A percentile compares a stretch with the other conserved stretches of the same genome.
Evolutionary conservation across 2,113 vertebrate species (phyloP).

Genomic region (Nycticryphes semicollaris): DNA sequence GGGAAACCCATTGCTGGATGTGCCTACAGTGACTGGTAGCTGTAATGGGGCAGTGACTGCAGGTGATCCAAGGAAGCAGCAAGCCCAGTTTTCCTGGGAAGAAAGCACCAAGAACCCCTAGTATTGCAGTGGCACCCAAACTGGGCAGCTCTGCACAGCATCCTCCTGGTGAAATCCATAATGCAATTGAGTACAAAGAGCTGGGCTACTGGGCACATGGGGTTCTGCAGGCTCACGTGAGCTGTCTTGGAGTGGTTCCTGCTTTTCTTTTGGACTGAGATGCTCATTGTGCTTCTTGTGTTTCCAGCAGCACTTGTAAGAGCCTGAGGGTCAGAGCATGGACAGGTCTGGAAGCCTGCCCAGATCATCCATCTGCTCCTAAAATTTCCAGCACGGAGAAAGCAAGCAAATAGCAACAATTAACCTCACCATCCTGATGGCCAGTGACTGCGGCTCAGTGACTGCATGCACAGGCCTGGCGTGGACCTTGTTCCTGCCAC

Average conservation of each 20-base stretch:
- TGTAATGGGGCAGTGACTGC: fast-evolving
- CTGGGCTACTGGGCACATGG: fast-evolving
- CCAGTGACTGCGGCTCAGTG: not conserved
- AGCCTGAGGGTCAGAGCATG: not conserved
- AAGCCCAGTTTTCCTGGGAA: not conserved
- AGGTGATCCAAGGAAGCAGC: not conserved
- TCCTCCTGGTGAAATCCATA: not conserved
- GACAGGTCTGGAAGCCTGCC: not conserved
- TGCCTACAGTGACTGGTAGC: not conserved
- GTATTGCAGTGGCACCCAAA: not conserved
- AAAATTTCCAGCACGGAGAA: not conserved
- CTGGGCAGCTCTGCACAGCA: not conserved
- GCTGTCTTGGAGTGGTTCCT: not conserved
- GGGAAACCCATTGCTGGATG: not conserved
- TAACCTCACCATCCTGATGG: not conserved
- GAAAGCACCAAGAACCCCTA: not conserved
- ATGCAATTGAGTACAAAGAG: not conserved
- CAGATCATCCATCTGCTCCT: not conserved
- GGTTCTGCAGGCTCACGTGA: not conserved
- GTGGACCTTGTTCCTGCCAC: fast-evolving
- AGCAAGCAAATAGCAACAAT: not conserved
- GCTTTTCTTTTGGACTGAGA: not conserved
- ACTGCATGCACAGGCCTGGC: not conserved
- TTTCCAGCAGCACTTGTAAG: not conserved
- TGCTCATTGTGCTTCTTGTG: not conserved